Evolutionary conservation across 2,113 vertebrate genomes (phyloP).

Genomic region (Lasiurus cinereus): DNA sequence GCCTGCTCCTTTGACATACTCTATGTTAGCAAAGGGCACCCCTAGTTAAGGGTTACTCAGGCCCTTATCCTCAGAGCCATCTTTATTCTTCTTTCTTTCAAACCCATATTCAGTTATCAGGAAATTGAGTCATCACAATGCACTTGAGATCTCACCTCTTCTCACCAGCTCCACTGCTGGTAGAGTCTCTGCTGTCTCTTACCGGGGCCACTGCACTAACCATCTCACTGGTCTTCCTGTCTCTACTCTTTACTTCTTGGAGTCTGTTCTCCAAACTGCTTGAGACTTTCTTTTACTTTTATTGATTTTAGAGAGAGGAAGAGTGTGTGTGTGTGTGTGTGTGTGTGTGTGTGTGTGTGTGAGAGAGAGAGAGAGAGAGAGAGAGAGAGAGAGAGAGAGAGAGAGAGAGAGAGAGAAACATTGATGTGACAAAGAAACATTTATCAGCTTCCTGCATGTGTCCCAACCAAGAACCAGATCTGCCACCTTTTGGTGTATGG

Average conservation of each 20-base stretch:
- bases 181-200: not conserved
- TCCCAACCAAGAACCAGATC: not conserved
- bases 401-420: too few species aligned
- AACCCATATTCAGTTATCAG: not conserved
- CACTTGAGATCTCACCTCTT: not conserved
- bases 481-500: not conserved
- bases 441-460: not conserved
- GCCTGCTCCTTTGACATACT: not conserved
- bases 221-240: not conserved
- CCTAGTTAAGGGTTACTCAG: not conserved
- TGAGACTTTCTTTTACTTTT: not conserved
- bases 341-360: too few species aligned
- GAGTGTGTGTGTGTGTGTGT: too few species aligned
- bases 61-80: not conserved
- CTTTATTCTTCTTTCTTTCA: slow-evolving; percentile 1
- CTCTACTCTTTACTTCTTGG: not conserved
- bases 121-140: not conserved
- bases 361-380: not conserved
- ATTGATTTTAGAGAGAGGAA: not conserved
- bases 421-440: not conserved
- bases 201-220: not conserved
- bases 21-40: not conserved
- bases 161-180: not conserved
- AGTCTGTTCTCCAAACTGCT: not conserved
- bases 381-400: not conserved